Base-by-base conservation (phyloP, 2,113 vertebrate genomes). In the Fukomys damarensis region DNA sequence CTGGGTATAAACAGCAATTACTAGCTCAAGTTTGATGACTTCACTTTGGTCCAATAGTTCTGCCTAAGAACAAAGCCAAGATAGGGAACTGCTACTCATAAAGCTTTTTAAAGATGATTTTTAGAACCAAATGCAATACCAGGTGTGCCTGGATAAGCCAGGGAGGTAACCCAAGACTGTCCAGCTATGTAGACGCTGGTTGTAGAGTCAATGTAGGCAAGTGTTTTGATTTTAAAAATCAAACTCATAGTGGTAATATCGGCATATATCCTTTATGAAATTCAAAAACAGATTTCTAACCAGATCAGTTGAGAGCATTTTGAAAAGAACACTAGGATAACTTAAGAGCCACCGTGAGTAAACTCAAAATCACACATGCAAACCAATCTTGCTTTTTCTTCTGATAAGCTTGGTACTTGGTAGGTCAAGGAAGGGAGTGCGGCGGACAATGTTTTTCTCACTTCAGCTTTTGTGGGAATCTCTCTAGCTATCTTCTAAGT, bases 281-380 rank as follows among this genome's bases (percentile, higher is more conserved):
- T 93, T 97, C 84, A 81, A 93, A 89, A 95, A 95, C 85, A 96
- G 70, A 77, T 89, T 96, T 97, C 26, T 86, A 96, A 83, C 89
- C 72, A 96, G 93, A 97, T 89, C 66, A 77, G 58, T 91, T 92
- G 43, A 30, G 89, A 86, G 49, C 22, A 52, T 86, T 94, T 92
- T 86, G 32, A 46, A 86, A 86, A 88, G 86, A 85, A 84, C 0
- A 2, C 49, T 80, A 76, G 74, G 76, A 86, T 91, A 72, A 77
- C 70, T 32, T 24, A 76, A 94, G 94, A 96, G 41, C 79, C 86
- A 97, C 24, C 5, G 41, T 43, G 56, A 16, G 74, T 61, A 96
- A 94, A 89, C 72, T 93, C 70, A 72, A 93, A 86, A 65, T 4
- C 5, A 22, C 74, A 66, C 49, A 26, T 30, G 49, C 9, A 74